Evolutionary conservation across 2,888 invertebrate genomes (phyloP), one percentile per base, ranked within the genome.

Genomic region (Nemapogon koenigi): DNA sequence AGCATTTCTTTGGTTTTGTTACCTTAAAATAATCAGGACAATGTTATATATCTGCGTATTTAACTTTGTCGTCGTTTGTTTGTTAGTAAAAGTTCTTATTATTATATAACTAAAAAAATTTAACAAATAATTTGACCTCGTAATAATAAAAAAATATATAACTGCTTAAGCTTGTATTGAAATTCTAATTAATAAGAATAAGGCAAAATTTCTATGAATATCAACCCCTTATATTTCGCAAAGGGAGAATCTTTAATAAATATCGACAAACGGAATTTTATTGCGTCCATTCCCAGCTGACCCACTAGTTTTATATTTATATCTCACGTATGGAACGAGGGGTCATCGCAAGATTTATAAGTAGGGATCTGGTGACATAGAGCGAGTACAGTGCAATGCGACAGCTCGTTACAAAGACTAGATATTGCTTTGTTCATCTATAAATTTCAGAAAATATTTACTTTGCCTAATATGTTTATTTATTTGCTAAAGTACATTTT

Each of bases 331-430:
- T 52, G 51, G 37, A 56, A 57, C 53, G 57, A 60, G 63, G 66
- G 67, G 66, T 64, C 66, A 65, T 61, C 52, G 50, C 48, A 50
- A 62, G 63, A 68, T 69, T 67, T 69, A 66, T 65, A 59, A 53
- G 54, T n/a, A 33, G 33, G 33, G 33, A 18, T 31, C 7, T 16
- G 13, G 33, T 33, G 19, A 33, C 33, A 33, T 33, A 33, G 33
- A 3, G n/a, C 8, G 11, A 6, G 19, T 18, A 3, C 18, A 13
- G 33, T 19, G 19, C 13, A 14, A 17, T 19, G 19, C 33, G 33
- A 33, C 32, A 32, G 32, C 6, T 17, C n/a, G 18, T 16, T 3
- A 10, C 22, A 32, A 16, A 29, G 14, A 29, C 7, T 2, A 13
- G n/a, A 29, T 29, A 29, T 29, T 29, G 14, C 13, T 29, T 29